Conservation (phyloP, 2,888 invertebrate genomes). For the Dryocosmus kuriphilus region DNA sequence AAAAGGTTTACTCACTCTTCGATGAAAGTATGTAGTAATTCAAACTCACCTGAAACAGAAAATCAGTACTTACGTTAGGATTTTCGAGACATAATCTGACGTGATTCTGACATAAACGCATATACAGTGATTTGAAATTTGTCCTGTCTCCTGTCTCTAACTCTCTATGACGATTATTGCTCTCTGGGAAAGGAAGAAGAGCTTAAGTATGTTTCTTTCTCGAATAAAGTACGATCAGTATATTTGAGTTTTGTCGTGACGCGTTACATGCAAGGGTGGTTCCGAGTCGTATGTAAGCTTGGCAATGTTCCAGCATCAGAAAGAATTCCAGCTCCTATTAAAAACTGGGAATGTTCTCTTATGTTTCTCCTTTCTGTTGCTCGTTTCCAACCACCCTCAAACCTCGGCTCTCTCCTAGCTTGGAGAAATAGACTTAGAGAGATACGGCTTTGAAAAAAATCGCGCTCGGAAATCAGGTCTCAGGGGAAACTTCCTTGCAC, state of each 20-base stretch:
- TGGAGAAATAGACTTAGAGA: constrained; percentile 38
- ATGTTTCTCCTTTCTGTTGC: constrained; percentile 54
- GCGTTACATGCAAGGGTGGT: constrained; percentile 62
- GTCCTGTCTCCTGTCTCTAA: neutral
- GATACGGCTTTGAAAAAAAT: constrained; percentile 32
- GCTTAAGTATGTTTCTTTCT: constrained; percentile 24
- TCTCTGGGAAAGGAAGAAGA: constrained; percentile 45
- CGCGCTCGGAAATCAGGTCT: neutral
- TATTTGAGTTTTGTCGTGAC: constrained; percentile 64
- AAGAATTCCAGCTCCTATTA: constrained; percentile 66
- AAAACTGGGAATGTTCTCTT: constrained; percentile 67
- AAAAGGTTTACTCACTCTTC: neutral
- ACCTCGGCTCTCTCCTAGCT: constrained; percentile 33
- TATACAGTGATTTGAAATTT: neutral
- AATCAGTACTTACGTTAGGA: neutral
- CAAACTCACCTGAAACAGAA: constrained; percentile 31
- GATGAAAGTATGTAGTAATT: neutral
- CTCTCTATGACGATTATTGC: neutral
- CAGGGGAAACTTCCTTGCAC: constrained; percentile 39
- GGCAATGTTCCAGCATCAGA: constrained; percentile 66
- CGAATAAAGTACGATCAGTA: constrained; percentile 57
- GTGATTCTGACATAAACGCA: neutral
- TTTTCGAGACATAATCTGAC: neutral
- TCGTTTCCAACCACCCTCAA: constrained; percentile 23
- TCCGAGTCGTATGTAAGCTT: constrained; percentile 57